phyloP scores from a whole-genome alignment of 2,888 invertebrate genomes.

The Napeogenes sylphis region DNA sequence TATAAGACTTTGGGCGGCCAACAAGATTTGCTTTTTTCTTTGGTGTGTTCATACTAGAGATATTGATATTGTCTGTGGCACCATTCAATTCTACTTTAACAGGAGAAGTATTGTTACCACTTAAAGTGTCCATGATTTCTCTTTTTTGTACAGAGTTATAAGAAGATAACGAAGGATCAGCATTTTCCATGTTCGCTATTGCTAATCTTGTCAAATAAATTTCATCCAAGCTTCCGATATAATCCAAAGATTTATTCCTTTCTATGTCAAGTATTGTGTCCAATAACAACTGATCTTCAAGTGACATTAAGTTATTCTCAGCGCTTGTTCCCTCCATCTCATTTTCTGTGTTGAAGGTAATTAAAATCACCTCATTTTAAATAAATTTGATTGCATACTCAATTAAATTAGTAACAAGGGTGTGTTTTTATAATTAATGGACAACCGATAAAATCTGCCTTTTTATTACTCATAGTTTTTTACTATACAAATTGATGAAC shows the following conservation, averaged over 20 bases:
- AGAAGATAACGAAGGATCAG: slow-evolving; percentile 34
- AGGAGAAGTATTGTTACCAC: slow-evolving; percentile 16
- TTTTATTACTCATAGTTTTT: too few species aligned
- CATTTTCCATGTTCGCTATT: slow-evolving; percentile 47
- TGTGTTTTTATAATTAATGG: too few species aligned
- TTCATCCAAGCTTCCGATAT: slow-evolving; percentile 54
- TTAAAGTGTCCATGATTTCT: slow-evolving; percentile 39
- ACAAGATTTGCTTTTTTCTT: slow-evolving; percentile 43
- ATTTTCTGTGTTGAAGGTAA: slow-evolving; percentile 45
- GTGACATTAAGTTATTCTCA: slow-evolving; percentile 41
- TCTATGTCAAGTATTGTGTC: slow-evolving; percentile 57
- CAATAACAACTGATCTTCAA: slow-evolving; percentile 54
- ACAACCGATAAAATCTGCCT: too few species aligned
- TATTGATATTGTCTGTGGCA: slow-evolving; percentile 5
- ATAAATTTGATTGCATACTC: too few species aligned
- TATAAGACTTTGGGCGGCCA: slow-evolving; percentile 59
- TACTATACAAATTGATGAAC: too few species aligned
- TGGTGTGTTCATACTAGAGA: slow-evolving; percentile 12
- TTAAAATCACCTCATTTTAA: too few species aligned
- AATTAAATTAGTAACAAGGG: too few species aligned
- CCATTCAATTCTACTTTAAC: slow-evolving; percentile 19
- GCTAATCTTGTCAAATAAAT: slow-evolving; percentile 57
- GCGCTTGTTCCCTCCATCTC: slow-evolving; percentile 40
- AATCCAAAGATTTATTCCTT: slow-evolving; percentile 44
- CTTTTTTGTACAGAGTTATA: slow-evolving; percentile 46